Percentiles rank a stretch among this genome's conserved stretches.
phyloP scores from a whole-genome alignment of 1,140 invertebrate genomes.

The Heliothis subflexa region DNA sequence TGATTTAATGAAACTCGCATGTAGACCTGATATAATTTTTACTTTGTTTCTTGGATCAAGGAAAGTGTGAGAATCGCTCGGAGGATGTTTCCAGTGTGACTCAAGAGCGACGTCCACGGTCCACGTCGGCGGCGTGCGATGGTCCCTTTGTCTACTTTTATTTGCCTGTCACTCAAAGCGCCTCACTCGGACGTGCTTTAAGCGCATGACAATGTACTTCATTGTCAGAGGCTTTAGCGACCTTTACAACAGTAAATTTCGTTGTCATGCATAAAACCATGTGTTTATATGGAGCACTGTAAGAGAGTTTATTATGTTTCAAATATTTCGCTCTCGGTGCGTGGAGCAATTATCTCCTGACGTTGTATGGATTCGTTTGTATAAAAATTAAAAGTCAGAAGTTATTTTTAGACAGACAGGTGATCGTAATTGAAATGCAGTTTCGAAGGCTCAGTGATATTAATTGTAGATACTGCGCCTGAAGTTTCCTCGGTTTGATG shows the following conservation, averaged over 20 bases:
- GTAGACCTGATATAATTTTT: constrained; percentile 23
- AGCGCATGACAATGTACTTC: constrained; percentile 74
- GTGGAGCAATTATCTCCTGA: constrained; percentile 60
- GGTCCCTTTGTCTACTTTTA: constrained; percentile 73
- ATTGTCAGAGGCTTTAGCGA: constrained; percentile 74
- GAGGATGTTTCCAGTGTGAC: constrained; percentile 54
- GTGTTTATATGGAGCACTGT: constrained; percentile 69
- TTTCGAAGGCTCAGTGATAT: no score
- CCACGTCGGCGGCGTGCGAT: constrained; percentile 55
- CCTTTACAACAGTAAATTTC: constrained; percentile 78
- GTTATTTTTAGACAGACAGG: background rate
- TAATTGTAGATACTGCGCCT: no score
- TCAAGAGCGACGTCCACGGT: constrained; percentile 37
- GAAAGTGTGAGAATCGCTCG: constrained; percentile 76
- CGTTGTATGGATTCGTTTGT: constrained; percentile 40
- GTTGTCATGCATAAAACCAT: constrained; percentile 79
- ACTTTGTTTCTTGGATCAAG: constrained; percentile 56
- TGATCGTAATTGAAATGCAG: no score
- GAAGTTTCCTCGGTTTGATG: no score
- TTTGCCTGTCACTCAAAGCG: constrained; percentile 80
- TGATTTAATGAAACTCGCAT: constrained; percentile 34
- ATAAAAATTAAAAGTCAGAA: background rate
- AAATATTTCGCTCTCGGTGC: constrained; percentile 50
- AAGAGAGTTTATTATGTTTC: constrained; percentile 53
- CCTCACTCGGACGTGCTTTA: constrained; percentile 64